Evolutionary conservation across 1,140 invertebrate genomes (phyloP), one percentile per base, ranked within the genome.

Genomic region (Lutraria rhynchaena): DNA sequence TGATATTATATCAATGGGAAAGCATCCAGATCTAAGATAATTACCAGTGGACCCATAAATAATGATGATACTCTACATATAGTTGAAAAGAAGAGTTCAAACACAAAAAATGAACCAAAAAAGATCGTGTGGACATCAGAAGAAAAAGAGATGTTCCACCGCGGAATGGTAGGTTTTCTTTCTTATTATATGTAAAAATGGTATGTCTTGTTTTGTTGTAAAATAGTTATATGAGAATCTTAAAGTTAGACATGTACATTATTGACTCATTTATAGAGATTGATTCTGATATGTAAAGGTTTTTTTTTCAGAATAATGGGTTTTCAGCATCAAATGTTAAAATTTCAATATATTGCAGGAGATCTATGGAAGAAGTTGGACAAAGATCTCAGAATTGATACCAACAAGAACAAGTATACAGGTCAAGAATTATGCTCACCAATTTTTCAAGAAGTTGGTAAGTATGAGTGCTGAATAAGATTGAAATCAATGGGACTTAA

Each of bases 351-450:
- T 49, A 29, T 67, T 88, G 22, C 83, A 95, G 94, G 94, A 94
- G 82, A 94, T 95, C 77, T 95, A 94, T 93, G 95, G 95, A 2
- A 93, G 94, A 86, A 94, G 94, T 88, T 92, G 94, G 89, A 90
- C 91, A 41, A 94, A 94, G 87, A 93, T 95, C 84, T 93, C 95
- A 60, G 93, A 94, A 89, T 93, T 94, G 83, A 93, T 95, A 76
- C 95, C 94, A 88, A 94, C 94, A 7, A 94, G 95, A 89, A 94
- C 93, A 49, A 90, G 92, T 82, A 89, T 93, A 70, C 95, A 95
- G 92, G 94, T 95, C 22, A 94, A 93, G 85, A 93, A 93, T 86
- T 94, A 93, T 87, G 91, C 87, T 22, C 87, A 90, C 53, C 90
- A 92, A 63, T 87, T 88, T 67, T 90, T 91, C 35, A 91, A 90